Evolutionary conservation across 2,888 invertebrate genomes (phyloP).

Genomic region (Pinctada fucata): DNA sequence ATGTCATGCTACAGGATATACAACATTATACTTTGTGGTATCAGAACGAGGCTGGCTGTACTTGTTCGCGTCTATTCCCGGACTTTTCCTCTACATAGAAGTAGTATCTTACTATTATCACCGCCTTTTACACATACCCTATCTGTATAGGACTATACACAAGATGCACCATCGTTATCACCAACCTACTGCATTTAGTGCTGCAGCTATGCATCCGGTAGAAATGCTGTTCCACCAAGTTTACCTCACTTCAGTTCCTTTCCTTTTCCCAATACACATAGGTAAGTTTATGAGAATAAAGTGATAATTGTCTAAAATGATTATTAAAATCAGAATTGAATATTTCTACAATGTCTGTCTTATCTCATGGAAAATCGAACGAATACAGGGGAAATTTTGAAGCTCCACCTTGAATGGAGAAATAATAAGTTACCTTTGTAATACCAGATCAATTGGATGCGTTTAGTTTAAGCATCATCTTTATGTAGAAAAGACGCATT

Average conservation of each 20-base stretch:
- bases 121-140: constrained; percentile 83
- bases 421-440: too few species aligned
- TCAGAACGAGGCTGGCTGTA: constrained; percentile 83
- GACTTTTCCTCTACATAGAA: constrained; percentile 82
- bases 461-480: too few species aligned
- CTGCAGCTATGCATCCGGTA: constrained; percentile 85
- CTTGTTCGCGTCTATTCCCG: constrained; percentile 83
- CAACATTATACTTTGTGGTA: constrained; percentile 82
- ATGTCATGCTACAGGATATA: constrained; percentile 77
- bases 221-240: constrained; percentile 85
- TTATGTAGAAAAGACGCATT: too few species aligned
- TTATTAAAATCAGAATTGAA: too few species aligned
- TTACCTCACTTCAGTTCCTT: constrained; percentile 77
- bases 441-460: too few species aligned
- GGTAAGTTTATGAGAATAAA: constrained; percentile 9
- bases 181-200: constrained; percentile 85
- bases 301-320: too few species aligned
- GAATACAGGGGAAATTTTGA: too few species aligned
- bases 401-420: too few species aligned
- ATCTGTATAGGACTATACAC: constrained; percentile 83
- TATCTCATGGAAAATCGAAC: too few species aligned
- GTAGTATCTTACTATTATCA: constrained; percentile 82
- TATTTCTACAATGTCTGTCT: too few species aligned
- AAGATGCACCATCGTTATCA: constrained; percentile 86
- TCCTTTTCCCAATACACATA: constrained; percentile 15